A percentile compares a stretch with the other conserved stretches of the same genome.
phyloP scores from a whole-genome alignment of 2,888 invertebrate species.

The Tanytarsus gracilentus region DNA sequence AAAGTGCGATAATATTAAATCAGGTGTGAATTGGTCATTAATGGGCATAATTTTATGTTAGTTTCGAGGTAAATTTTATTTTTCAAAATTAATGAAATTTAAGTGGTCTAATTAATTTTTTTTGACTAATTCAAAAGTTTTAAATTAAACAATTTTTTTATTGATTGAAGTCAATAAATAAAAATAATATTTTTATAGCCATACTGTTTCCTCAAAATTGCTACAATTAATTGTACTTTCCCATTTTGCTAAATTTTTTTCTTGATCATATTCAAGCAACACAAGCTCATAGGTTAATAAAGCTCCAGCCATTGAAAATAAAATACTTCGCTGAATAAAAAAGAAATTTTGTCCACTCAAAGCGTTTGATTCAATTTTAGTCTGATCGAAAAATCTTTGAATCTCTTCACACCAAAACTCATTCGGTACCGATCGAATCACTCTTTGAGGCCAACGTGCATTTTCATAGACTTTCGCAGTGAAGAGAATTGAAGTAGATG shows the following conservation, averaged over 20 bases:
- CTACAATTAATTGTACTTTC: neutral
- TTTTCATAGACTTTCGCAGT: constrained; percentile 3
- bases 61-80: too few relatives aligned
- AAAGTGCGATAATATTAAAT: too few relatives aligned
- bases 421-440: neutral
- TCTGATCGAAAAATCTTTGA: constrained; percentile 16
- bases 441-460: neutral
- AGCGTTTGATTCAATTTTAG: neutral
- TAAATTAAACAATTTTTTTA: too few relatives aligned
- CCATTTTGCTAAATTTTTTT: neutral
- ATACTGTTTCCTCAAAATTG: too few relatives aligned
- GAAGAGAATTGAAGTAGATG: neutral
- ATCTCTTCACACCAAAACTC: constrained; percentile 9
- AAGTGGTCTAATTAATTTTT: too few relatives aligned
- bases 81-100: too few relatives aligned
- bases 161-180: too few relatives aligned
- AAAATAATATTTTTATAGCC: too few relatives aligned
- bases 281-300: constrained; percentile 15
- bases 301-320: constrained; percentile 7
- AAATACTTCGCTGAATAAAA: neutral
- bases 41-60: too few relatives aligned
- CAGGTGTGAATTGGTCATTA: too few relatives aligned
- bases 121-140: too few relatives aligned
- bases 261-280: neutral
- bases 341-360: constrained; percentile 3